Evolutionary conservation across 1,140 invertebrate species (phyloP), one percentile per base, ranked within the genome.

Genomic region (Colletes latitarsis): DNA sequence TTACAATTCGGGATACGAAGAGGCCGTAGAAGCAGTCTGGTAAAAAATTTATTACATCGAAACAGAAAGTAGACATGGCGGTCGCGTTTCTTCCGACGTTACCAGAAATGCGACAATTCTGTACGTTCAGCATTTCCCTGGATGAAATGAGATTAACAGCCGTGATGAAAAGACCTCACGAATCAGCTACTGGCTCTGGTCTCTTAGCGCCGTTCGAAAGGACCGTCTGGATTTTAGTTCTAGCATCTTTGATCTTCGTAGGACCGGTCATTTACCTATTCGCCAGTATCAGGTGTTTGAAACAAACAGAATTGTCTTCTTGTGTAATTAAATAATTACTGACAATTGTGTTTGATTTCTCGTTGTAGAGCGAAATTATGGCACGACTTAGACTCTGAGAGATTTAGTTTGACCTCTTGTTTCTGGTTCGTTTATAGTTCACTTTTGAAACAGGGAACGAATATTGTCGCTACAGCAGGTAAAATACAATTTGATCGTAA

Each of bases 361-460:
- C 30, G 58, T 63, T 67, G 74, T 60, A 92, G 92, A 62, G 80
- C 85, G 10, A 89, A 90, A 77, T 84, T 96, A 15, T 94, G 95
- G 41, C 94, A 91, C 77, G 93, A 93, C 82, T 88, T 94, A 15
- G 87, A 94, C 2, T 94, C 95, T 60, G 92, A 93, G 46, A 93
- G 94, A 5, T 96, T 96, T 82, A 93, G 94, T 0, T 87, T 97
- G 21, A 93, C 94, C 8, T 93, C 95, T 8, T 97, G 97, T 84
- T 93, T 97, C 63, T 98, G 97, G 97, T 98, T 98, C 86, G 96
- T 97, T 3, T 98, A 97, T 89, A 97, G 97, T 17, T 97, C 97
- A 15, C 93, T 98, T n/a, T 95, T 98, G 92, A 98, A 98, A 85
- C 97, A 98, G 92, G 97, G 97, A 46, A 96, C 96, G 39, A 96